Percentiles rank a stretch among this genome's conserved stretches.
phyloP scores from a whole-genome alignment of 2,113 vertebrate genomes.

The Uropsilus gracilis region DNA sequence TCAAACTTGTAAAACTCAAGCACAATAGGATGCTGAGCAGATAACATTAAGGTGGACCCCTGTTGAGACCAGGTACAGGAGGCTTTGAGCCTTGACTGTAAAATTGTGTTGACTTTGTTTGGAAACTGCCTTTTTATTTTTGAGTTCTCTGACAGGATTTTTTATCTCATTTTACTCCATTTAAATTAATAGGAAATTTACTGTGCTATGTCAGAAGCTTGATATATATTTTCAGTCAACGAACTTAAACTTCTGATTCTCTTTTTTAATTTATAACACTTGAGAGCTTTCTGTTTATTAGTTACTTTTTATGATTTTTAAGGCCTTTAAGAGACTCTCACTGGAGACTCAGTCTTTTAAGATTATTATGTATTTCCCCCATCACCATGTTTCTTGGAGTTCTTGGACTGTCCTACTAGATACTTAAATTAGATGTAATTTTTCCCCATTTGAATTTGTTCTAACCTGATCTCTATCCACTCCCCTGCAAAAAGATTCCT shows the following conservation, averaged over 20 bases:
- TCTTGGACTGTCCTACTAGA: background rate
- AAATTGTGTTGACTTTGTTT: slow-evolving; percentile 78
- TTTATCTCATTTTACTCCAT: slow-evolving; percentile 67
- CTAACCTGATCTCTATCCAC: background rate
- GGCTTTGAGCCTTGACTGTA: slow-evolving; percentile 79
- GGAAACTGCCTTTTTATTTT: slow-evolving; percentile 82
- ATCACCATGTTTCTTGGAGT: background rate
- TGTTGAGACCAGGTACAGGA: background rate
- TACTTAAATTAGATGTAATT: background rate
- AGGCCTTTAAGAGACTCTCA: background rate
- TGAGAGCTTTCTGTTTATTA: slow-evolving; percentile 35
- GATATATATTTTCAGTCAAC: slow-evolving; percentile 38
- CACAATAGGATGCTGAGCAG: slow-evolving; percentile 60
- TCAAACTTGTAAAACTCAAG: slow-evolving; percentile 69
- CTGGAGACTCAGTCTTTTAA: background rate
- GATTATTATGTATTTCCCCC: background rate
- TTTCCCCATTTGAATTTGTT: background rate
- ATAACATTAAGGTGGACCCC: slow-evolving; percentile 71
- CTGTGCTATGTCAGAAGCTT: slow-evolving; percentile 33
- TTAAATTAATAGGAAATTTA: slow-evolving; percentile 71
- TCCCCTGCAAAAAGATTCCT: background rate
- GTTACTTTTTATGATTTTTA: slow-evolving; percentile 10
- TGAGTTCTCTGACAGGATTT: slow-evolving; percentile 81
- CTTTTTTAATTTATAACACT: slow-evolving; percentile 74
- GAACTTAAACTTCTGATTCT: slow-evolving; percentile 56